phyloP scores from a whole-genome alignment of 2,888 invertebrate genomes.

The Scaptodrosophila latifasciaeformis region DNA sequence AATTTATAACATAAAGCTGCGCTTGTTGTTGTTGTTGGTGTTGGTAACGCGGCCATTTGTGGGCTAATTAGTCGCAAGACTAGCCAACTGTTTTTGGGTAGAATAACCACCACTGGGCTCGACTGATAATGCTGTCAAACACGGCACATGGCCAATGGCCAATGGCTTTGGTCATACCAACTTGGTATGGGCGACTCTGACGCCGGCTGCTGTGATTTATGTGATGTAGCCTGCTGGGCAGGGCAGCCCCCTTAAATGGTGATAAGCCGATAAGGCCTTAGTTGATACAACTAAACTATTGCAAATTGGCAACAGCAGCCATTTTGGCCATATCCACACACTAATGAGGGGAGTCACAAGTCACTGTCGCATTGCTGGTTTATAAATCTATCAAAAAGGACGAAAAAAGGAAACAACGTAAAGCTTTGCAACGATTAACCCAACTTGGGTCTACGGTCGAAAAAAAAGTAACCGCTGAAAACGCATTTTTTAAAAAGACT shows the following conservation, averaged over 20 bases:
- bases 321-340: too few relatives aligned
- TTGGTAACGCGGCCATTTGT: constrained; percentile 14
- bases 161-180: too few relatives aligned
- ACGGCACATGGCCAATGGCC: constrained; percentile 27
- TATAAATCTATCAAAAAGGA: not conserved
- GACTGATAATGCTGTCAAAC: constrained; percentile 25
- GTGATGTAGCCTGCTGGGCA: not conserved
- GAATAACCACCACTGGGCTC: not conserved
- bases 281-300: constrained; percentile 38
- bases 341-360: too few relatives aligned
- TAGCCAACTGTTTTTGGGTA: too few relatives aligned
- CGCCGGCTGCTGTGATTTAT: constrained; percentile 1
- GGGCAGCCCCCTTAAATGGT: too few relatives aligned
- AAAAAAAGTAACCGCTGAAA: not conserved
- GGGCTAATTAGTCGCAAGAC: constrained; percentile 41
- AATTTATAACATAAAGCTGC: constrained; percentile 6
- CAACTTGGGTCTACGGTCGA: not conserved
- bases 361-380: not conserved
- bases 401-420: not conserved
- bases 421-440: not conserved
- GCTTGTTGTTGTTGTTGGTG: constrained; percentile 6
- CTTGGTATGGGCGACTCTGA: constrained; percentile 30
- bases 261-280: too few relatives aligned
- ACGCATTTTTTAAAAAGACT: too few relatives aligned
- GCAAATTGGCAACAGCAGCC: too few relatives aligned